Percentiles rank a stretch among this genome's conserved stretches.
phyloP scores from a whole-genome alignment of 2,888 invertebrate species.

The Selenia dentaria region DNA sequence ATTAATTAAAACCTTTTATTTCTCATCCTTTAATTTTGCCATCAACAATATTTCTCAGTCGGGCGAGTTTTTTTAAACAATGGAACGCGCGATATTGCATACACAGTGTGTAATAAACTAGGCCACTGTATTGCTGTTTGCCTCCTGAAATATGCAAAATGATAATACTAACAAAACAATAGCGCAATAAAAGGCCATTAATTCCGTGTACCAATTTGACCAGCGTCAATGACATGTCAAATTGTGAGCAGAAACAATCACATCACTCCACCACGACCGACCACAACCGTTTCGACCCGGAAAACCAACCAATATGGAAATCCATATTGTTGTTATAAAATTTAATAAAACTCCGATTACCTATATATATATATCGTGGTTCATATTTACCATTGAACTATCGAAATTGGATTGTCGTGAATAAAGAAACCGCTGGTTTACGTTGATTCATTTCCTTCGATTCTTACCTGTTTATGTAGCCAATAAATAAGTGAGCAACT shows the following conservation, averaged over 20 bases:
- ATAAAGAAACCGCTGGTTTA: conserved; percentile 23
- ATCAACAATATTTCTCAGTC: too few relatives aligned
- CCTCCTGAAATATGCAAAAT: too few relatives aligned
- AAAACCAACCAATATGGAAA: conserved; percentile 32
- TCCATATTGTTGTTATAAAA: conserved; percentile 26
- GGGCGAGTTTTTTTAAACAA: too few relatives aligned
- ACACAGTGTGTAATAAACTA: too few relatives aligned
- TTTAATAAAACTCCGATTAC: conserved; percentile 32
- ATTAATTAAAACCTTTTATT: too few relatives aligned
- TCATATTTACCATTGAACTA: conserved; percentile 20
- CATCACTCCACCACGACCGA: conserved; percentile 22
- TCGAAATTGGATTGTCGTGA: conserved; percentile 29
- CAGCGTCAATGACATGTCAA: conserved; percentile 9
- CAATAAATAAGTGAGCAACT: conserved; percentile 20
- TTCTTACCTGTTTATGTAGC: conserved; percentile 21
- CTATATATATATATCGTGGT: too few relatives aligned
- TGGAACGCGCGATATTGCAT: too few relatives aligned
- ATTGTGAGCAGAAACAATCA: conserved; percentile 19
- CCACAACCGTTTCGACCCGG: conserved; percentile 25
- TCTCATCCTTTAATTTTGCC: too few relatives aligned
- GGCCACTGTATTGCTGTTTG: too few relatives aligned
- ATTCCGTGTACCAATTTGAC: conserved; percentile 6
- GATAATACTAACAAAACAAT: too few relatives aligned
- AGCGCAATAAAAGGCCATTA: conserved; percentile 3
- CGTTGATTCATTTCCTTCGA: conserved; percentile 21